These are phyloP conservation scores for Drosophila biarmipes DNA, from an alignment of 1,140 invertebrate species.

Conservation along the genomic window DNA sequence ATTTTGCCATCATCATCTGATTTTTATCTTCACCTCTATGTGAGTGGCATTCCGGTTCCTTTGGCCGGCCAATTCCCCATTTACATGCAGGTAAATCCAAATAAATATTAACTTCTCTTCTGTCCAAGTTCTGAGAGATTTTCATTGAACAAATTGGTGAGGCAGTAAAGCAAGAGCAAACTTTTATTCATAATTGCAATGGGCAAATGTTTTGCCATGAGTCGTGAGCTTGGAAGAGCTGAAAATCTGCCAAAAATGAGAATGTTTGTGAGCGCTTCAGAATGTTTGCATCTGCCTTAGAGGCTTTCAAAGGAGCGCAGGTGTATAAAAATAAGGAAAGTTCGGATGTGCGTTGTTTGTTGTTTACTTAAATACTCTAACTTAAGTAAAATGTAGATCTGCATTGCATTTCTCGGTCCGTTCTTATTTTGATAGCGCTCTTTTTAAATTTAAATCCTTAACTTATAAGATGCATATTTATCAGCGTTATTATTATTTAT, in stretches of 20 bases:
- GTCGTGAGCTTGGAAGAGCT: slow-evolving; percentile 4
- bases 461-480: too few relatives aligned
- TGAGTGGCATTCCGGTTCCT: slow-evolving; percentile 12
- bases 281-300: slow-evolving; percentile 21
- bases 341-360: not conserved
- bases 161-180: not conserved
- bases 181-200: slow-evolving; percentile 12
- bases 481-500: too few relatives aligned
- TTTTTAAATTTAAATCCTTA: too few relatives aligned
- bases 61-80: slow-evolving; percentile 26
- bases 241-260: slow-evolving; percentile 14
- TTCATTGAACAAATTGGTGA: slow-evolving; percentile 7
- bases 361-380: not conserved
- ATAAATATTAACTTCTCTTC: slow-evolving; percentile 36
- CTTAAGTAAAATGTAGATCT: not conserved
- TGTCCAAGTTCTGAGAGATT: slow-evolving; percentile 19
- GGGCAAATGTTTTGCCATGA: slow-evolving; percentile 22
- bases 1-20: slow-evolving; percentile 44
- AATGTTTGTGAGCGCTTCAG: slow-evolving; percentile 9
- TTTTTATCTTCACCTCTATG: slow-evolving; percentile 40
- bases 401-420: not conserved
- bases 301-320: slow-evolving; percentile 10
- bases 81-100: slow-evolving; percentile 40
- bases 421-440: too few relatives aligned
- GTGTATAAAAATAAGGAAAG: not conserved